These are phyloP conservation scores for Ceramica pisi DNA, from an alignment of 2,888 invertebrate species.

Conservation along the genomic window DNA sequence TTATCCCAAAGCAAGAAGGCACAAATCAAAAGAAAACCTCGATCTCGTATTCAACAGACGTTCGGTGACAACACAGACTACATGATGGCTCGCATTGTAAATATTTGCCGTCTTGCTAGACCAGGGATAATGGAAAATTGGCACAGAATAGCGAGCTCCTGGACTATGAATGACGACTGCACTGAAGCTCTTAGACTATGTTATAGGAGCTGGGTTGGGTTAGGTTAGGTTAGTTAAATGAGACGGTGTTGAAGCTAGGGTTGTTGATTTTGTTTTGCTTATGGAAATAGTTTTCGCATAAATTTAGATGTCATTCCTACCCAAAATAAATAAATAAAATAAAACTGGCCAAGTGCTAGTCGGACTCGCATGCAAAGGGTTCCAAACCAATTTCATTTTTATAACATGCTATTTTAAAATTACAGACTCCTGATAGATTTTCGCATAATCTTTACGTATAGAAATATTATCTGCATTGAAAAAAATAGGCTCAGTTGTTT, in stretches of 20 bases:
- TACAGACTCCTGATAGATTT: too few relatives aligned
- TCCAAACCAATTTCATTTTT: too few relatives aligned
- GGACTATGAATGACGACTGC: conserved; percentile 79
- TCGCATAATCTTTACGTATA: too few relatives aligned
- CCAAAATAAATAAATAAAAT: too few relatives aligned
- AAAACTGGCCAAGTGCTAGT: too few relatives aligned
- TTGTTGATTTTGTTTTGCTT: conserved; percentile 2
- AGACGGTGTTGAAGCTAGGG: conserved; percentile 7
- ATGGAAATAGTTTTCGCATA: background rate
- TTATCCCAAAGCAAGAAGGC: conserved; percentile 63
- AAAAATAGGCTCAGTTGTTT: too few relatives aligned
- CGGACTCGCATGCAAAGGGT: too few relatives aligned
- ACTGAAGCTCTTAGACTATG: conserved; percentile 60
- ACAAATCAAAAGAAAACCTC: conserved; percentile 59
- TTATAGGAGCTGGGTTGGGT: conserved; percentile 30
- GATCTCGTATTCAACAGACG: conserved; percentile 75
- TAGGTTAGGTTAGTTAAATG: too few relatives aligned
- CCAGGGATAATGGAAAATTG: conserved; percentile 82
- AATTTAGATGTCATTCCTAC: background rate
- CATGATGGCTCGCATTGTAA: conserved; percentile 69
- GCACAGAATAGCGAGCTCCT: conserved; percentile 78
- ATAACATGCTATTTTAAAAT: too few relatives aligned
- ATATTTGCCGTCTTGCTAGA: conserved; percentile 75
- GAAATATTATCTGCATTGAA: too few relatives aligned
- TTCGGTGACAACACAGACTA: conserved; percentile 74